Evolutionary conservation across 2,888 invertebrate genomes (phyloP).

Genomic region (Agrotis segetum): DNA sequence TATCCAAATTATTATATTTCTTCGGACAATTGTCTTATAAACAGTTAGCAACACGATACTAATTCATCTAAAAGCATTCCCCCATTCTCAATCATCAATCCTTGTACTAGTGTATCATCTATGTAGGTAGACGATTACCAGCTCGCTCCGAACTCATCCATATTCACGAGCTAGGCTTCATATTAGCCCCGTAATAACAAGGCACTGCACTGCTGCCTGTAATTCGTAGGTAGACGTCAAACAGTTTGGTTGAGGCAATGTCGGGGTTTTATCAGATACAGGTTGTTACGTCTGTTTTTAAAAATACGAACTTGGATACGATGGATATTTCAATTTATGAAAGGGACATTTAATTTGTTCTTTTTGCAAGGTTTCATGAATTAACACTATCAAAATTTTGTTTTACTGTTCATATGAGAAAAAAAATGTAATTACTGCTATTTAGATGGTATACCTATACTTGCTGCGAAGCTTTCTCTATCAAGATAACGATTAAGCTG

Average conservation of each 20-base stretch:
- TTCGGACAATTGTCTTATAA: neutral
- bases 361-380: neutral
- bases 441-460: neutral
- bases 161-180: conserved; percentile 49
- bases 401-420: neutral
- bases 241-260: conserved; percentile 12
- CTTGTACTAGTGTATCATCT: conserved; percentile 11
- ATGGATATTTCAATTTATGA: neutral
- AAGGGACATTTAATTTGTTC: neutral
- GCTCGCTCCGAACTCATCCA: conserved; percentile 45
- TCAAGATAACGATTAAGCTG: neutral
- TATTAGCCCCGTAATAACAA: conserved; percentile 53
- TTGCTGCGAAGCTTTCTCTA: neutral
- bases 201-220: conserved; percentile 17
- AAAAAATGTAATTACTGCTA: neutral
- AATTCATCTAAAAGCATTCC: neutral
- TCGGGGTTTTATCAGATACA: conserved; percentile 10
- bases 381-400: neutral
- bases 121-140: conserved; percentile 37
- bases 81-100: neutral
- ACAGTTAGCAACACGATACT: neutral
- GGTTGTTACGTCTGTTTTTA: neutral
- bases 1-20: too few relatives aligned
- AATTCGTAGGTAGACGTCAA: conserved; percentile 43
- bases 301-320: neutral